Evolutionary conservation across 2,113 vertebrate species (phyloP), one percentile per base, ranked within the genome.

Genomic region (Polypterus bichir): DNA sequence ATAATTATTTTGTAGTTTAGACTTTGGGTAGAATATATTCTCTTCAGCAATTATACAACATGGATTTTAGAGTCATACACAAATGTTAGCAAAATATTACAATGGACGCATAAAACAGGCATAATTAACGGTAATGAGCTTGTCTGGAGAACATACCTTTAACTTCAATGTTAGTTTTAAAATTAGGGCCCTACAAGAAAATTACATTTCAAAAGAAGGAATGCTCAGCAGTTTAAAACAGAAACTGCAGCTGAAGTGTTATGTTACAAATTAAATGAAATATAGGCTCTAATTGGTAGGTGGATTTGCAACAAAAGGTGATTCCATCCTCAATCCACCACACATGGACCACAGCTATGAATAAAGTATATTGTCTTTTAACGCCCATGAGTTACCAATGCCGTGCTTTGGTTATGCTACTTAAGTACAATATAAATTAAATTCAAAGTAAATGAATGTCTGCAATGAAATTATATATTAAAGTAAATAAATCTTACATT

Each of bases 171-270:
- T 8, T 52, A 52, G 4, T 66, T 65, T 60, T 46, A 8, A 47
- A 47, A 62, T 60, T 65, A 53, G 46, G 58, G 64, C 58, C 55
- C 49, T 56, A 57, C 44, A 45, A 44, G 11, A 53, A 61, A 46
- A 45, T n/a, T 11, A 6, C 7, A 46, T 60, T 47, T 10, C 7
- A 48, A 48, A 11, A 9, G 2, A 47, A 44, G 9, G 51, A 51
- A 61, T 9, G 3, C 47, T 11, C 11, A 55, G 46, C 45, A 65
- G 53, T 45, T 59, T 44, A 57, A 44, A 51, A 48, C 6, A 52
- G 5, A 45, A 52, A 62, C 9, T 45, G n/a, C 52, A 49, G 11
- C 45, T 4, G 59, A 6, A 51, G 11, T n/a, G 51, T 8, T 60
- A 52, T 6, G 45, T 48, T 7, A 56, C 54, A 52, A 61, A 52